phyloP scores from a whole-genome alignment of 2,797 vertebrate genomes.

The Tamandua tetradactyla region DNA sequence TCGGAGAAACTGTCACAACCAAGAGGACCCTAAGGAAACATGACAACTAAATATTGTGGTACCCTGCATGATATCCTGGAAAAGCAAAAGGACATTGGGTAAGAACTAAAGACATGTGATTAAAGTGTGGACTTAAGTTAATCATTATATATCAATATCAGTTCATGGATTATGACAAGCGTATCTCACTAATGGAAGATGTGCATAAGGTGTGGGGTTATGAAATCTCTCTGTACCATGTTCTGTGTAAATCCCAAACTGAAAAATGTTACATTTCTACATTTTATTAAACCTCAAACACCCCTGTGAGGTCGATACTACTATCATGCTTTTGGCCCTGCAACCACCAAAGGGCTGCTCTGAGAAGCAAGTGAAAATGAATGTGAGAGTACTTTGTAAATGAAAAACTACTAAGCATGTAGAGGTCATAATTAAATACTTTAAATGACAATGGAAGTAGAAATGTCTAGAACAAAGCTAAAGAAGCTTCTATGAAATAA shows the following conservation, averaged over 20 bases:
- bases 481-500: conserved; percentile 59
- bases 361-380: background rate
- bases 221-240: background rate
- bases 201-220: background rate
- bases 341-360: background rate
- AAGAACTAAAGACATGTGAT: background rate
- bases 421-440: conserved; percentile 47
- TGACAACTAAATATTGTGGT: background rate
- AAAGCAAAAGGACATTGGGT: background rate
- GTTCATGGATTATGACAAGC: background rate
- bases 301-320: too few relatives aligned
- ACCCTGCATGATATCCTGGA: too few relatives aligned
- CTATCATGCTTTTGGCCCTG: background rate
- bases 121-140: background rate
- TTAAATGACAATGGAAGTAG: conserved; percentile 57
- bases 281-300: too few relatives aligned
- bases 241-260: background rate
- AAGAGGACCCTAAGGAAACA: background rate
- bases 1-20: background rate
- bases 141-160: background rate
- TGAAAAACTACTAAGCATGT: background rate
- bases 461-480: conserved; percentile 45
- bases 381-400: background rate
- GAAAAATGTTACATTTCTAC: too few relatives aligned
- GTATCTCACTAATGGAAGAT: too few relatives aligned